A percentile compares a stretch with the other conserved stretches of the same genome.
phyloP scores from a whole-genome alignment of 2,113 vertebrate species.

The Panthera tigris region DNA sequence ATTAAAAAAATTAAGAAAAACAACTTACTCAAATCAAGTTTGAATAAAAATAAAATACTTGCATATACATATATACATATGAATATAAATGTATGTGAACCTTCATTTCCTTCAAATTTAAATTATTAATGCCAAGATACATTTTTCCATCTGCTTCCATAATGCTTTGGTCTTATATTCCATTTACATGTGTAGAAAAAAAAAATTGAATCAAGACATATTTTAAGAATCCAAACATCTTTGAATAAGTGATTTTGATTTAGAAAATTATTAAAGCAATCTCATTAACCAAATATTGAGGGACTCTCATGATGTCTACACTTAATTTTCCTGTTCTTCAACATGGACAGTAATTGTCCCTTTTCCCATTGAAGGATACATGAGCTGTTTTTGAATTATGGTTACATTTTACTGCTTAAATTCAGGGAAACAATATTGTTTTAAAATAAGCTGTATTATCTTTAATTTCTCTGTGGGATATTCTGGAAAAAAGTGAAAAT shows the following conservation, averaged over 20 bases:
- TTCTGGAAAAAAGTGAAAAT: slow-evolving; percentile 33
- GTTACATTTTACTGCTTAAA: slow-evolving; percentile 20
- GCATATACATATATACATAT: not conserved
- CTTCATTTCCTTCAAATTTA: not conserved
- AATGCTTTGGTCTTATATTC: not conserved
- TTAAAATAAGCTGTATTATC: slow-evolving; percentile 21
- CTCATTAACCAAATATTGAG: slow-evolving; percentile 5
- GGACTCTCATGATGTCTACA: not conserved
- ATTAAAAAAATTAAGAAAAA: too few species aligned
- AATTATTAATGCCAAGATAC: not conserved
- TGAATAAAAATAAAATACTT: not conserved
- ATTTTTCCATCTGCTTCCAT: not conserved
- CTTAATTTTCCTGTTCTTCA: slow-evolving; percentile 16
- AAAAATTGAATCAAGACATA: not conserved
- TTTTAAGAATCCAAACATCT: not conserved
- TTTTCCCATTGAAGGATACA: not conserved
- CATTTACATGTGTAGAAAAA: not conserved
- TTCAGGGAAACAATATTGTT: slow-evolving; percentile 35
- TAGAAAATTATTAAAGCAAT: not conserved
- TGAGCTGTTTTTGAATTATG: not conserved
- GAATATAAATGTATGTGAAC: not conserved
- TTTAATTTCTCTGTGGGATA: slow-evolving; percentile 26
- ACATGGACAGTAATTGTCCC: not conserved
- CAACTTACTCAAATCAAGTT: not conserved
- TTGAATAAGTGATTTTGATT: not conserved